phyloP scores from a whole-genome alignment of 2,797 vertebrate genomes.

The Odontamblyopus lacepedii region DNA sequence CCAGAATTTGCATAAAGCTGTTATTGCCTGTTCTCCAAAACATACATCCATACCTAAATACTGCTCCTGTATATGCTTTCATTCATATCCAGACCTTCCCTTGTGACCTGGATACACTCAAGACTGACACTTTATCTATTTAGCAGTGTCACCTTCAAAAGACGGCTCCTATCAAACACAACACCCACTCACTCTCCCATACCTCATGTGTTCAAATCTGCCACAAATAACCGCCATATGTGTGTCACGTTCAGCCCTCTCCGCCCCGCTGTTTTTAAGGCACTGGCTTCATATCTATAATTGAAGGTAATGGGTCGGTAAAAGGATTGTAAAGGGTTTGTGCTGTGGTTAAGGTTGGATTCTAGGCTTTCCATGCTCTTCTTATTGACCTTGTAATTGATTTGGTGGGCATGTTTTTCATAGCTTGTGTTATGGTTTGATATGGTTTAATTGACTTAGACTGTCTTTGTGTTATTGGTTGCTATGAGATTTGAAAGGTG shows the following conservation, averaged over 20 bases:
- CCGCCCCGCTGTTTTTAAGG: slow-evolving; percentile 51
- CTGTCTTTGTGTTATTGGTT: slow-evolving; percentile 35
- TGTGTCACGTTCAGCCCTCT: slow-evolving; percentile 59
- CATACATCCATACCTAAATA: slow-evolving; percentile 12
- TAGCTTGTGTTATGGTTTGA: slow-evolving; percentile 52
- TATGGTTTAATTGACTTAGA: slow-evolving; percentile 61
- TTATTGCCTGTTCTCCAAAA: slow-evolving; percentile 9
- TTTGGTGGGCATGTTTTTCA: slow-evolving; percentile 36
- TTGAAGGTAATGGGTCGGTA: slow-evolving; percentile 69
- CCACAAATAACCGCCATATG: slow-evolving; percentile 55
- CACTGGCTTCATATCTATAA: slow-evolving; percentile 61
- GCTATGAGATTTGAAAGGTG: slow-evolving; percentile 12
- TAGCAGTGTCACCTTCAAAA: slow-evolving; percentile 76
- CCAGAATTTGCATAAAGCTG: slow-evolving; percentile 1
- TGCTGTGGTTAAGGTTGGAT: slow-evolving; percentile 55
- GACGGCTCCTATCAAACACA: slow-evolving; percentile 43
- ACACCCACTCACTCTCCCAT: slow-evolving; percentile 14
- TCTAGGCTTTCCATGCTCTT: slow-evolving; percentile 80
- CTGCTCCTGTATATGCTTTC: neutral
- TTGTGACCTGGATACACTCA: slow-evolving; percentile 68
- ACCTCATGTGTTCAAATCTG: slow-evolving; percentile 44
- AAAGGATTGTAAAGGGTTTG: slow-evolving; percentile 68
- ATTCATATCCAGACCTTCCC: slow-evolving; percentile 33
- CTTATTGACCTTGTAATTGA: slow-evolving; percentile 81
- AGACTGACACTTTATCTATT: slow-evolving; percentile 70